Evolutionary conservation across 2,113 vertebrate genomes (phyloP), one percentile per base, ranked within the genome.

Genomic region (Hiodon alosoides): DNA sequence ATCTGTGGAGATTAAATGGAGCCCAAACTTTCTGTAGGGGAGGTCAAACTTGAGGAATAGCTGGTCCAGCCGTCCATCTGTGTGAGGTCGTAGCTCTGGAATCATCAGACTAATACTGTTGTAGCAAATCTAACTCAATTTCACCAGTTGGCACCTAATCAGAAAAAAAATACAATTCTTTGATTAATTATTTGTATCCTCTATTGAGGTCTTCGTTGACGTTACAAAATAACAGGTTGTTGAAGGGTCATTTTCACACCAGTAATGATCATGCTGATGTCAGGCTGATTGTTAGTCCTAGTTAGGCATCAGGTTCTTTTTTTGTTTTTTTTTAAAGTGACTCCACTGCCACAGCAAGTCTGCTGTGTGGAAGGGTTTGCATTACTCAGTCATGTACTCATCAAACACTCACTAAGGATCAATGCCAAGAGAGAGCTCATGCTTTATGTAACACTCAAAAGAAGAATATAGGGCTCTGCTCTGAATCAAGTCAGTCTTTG

Each of bases 401-500:
- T 84, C 77, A 62, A 83, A 82, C 74, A 57, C 59, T 60, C 73
- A 78, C 51, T 68, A 64, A 78, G 58, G 77, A 3, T 17, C 71
- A 4, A 81, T 76, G 81, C 81, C 81, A 86, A 87, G 78, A 81
- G 58, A 80, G 78, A 75, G 76, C 82, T 84, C 82, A 81, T 61
- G 67, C 81, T 87, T 85, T 87, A 86, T 81, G 81, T 81, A 85
- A 87, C 65, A 16, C 73, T 69, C 54, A 50, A 72, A 86, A 81
- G 78, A 76, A 77, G 77, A 81, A 79, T 58, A 72, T 69, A 2
- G 59, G 73, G 77, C 78, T 83, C 81, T 85, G 84, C 83, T 88
- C 81, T 79, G 75, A 88, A 83, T 87, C 85, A 87, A 86, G 83
- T 79, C 81, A 78, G 60, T 82, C 82, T 88, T 86, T 85, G 83